Evolutionary conservation across 2,797 vertebrate species (phyloP).

Genomic region (Enteromius argenteus): DNA sequence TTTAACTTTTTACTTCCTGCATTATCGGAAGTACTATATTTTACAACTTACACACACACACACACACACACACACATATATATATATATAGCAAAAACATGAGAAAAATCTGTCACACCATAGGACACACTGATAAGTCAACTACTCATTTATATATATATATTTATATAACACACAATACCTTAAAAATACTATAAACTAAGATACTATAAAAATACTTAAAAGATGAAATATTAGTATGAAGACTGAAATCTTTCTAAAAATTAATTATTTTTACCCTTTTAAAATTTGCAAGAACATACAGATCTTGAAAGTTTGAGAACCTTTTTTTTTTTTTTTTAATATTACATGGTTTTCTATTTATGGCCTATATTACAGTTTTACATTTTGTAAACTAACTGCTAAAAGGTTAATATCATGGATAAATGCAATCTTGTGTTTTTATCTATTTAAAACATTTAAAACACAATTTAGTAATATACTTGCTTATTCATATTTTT

Average conservation of each 20-base stretch:
- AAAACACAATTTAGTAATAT: background rate
- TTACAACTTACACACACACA: background rate
- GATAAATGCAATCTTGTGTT: background rate
- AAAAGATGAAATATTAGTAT: too few species aligned
- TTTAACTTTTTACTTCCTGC: background rate
- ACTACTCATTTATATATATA: too few species aligned
- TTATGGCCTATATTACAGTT: background rate
- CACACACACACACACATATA: background rate
- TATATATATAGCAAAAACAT: too few species aligned
- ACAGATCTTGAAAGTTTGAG: background rate
- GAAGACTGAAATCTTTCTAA: too few species aligned
- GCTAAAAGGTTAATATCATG: background rate
- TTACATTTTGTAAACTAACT: background rate
- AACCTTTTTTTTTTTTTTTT: background rate
- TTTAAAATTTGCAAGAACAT: background rate
- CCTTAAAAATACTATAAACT: too few species aligned
- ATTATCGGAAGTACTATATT: background rate
- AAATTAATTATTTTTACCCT: too few species aligned
- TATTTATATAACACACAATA: too few species aligned
- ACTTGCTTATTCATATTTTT: conserved; percentile 48
- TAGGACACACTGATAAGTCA: too few species aligned
- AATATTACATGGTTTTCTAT: background rate
- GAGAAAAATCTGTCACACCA: too few species aligned
- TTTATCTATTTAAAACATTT: background rate
- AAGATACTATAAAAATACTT: too few species aligned